Percentiles rank a stretch among this genome's conserved stretches.
Evolutionary conservation across 1,140 invertebrate species (phyloP).

Genomic region (Aethina tumida): DNA sequence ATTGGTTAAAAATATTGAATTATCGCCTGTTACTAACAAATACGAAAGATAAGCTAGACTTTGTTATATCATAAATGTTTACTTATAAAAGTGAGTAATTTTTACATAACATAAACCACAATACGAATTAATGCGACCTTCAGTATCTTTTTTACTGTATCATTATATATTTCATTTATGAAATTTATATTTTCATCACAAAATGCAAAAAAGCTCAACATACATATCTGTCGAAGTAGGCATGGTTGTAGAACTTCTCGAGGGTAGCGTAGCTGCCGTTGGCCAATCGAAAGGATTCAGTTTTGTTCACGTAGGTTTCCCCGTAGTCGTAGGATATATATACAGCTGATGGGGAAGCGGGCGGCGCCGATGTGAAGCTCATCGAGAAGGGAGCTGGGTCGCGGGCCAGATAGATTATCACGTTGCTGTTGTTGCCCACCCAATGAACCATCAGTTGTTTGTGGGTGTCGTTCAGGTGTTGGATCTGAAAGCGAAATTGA

Average conservation of each 20-base stretch:
- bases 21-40: too few relatives aligned
- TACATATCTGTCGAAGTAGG: slow-evolving; percentile 63
- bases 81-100: too few relatives aligned
- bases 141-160: too few relatives aligned
- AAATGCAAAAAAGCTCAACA: slow-evolving; percentile 41
- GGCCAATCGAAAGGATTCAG: slow-evolving; percentile 50
- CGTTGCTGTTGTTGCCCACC: slow-evolving; percentile 75
- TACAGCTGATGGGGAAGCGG: slow-evolving; percentile 54
- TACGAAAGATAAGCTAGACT: background rate
- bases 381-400: slow-evolving; percentile 45
- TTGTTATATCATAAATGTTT: background rate
- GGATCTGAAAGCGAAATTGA: slow-evolving; percentile 49
- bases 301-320: slow-evolving; percentile 64
- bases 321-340: slow-evolving; percentile 85
- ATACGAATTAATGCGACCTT: too few relatives aligned
- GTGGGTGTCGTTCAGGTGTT: slow-evolving; percentile 70
- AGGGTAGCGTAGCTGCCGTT: slow-evolving; percentile 53
- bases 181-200: too few relatives aligned
- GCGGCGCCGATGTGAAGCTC: slow-evolving; percentile 31
- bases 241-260: slow-evolving; percentile 78
- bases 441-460: slow-evolving; percentile 83
- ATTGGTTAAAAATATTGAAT: background rate
- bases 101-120: too few relatives aligned
- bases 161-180: too few relatives aligned
- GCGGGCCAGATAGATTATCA: slow-evolving; percentile 75